These are phyloP conservation scores for Bolinopsis microptera DNA, from an alignment of 37 sponge, comb jelly and placozoan species.

Conservation along the genomic window DNA sequence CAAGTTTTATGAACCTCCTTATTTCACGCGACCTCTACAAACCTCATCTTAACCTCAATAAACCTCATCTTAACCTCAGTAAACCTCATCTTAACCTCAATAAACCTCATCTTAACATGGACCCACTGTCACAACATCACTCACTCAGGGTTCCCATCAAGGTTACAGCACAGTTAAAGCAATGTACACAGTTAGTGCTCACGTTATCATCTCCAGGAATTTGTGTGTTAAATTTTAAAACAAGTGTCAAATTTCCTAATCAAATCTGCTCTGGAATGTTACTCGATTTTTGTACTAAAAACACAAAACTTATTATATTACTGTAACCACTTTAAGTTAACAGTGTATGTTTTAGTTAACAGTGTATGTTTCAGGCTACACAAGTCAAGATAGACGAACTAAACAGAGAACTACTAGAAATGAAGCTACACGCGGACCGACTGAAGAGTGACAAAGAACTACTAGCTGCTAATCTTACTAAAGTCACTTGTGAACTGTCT, in stretches of 20 bases:
- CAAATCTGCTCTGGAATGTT: too few species aligned
- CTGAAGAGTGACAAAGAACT: constrained; percentile 2
- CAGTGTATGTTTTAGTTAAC: too few species aligned
- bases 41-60: neutral
- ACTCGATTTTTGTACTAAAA: too few species aligned
- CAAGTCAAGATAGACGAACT: neutral
- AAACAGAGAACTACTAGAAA: neutral
- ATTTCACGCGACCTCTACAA: neutral
- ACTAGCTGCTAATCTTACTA: constrained; percentile 4
- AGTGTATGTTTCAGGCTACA: constrained; percentile 31
- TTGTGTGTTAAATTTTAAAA: neutral
- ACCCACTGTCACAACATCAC: too few species aligned
- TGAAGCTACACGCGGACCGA: neutral
- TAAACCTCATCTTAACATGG: too few species aligned
- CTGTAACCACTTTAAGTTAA: too few species aligned
- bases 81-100: neutral
- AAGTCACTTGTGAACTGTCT: constrained; percentile 24
- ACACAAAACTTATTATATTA: too few species aligned
- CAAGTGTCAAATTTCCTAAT: neutral
- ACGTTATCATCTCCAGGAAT: neutral
- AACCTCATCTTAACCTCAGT: neutral
- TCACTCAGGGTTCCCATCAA: neutral
- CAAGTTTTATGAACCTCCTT: neutral
- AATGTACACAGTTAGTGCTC: neutral
- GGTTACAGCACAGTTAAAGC: neutral